phyloP scores from a whole-genome alignment of 2,888 invertebrate species.

The Acleris cristana region DNA sequence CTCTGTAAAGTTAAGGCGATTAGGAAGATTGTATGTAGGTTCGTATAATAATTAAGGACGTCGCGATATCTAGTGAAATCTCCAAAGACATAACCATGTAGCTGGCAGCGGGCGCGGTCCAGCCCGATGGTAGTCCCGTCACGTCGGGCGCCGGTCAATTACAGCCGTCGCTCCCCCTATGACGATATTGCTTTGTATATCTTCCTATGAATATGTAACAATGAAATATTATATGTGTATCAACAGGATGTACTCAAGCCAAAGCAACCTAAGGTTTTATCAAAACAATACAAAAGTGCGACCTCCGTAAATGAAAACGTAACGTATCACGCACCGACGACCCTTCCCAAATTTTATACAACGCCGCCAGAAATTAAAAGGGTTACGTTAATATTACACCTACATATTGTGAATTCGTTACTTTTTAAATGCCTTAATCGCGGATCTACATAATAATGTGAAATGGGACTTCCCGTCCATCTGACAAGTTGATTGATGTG shows the following conservation, averaged over 20 bases:
- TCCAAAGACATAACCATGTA: slow-evolving; percentile 71
- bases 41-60: slow-evolving; percentile 65
- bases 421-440: slow-evolving; percentile 75
- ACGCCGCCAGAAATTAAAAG: slow-evolving; percentile 53
- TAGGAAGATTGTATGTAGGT: slow-evolving; percentile 14
- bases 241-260: neutral
- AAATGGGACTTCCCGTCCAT: slow-evolving; percentile 77
- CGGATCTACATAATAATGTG: slow-evolving; percentile 80
- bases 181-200: slow-evolving; percentile 69
- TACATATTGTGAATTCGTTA: slow-evolving; percentile 73
- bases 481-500: slow-evolving; percentile 82
- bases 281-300: slow-evolving; percentile 8
- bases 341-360: slow-evolving; percentile 27
- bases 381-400: slow-evolving; percentile 63
- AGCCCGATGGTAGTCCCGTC: slow-evolving; percentile 77
- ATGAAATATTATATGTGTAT: slow-evolving; percentile 31
- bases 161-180: slow-evolving; percentile 57
- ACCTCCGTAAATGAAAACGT: slow-evolving; percentile 7
- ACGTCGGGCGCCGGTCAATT: slow-evolving; percentile 78
- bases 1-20: slow-evolving; percentile 23
- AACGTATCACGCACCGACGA: slow-evolving; percentile 16
- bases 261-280: slow-evolving; percentile 23
- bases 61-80: slow-evolving; percentile 81
- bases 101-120: slow-evolving; percentile 50
- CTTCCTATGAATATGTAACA: slow-evolving; percentile 63